Evolutionary conservation across 2,888 invertebrate species (phyloP), one percentile per base, ranked within the genome.

Genomic region (Rhorus exstirpatorius): DNA sequence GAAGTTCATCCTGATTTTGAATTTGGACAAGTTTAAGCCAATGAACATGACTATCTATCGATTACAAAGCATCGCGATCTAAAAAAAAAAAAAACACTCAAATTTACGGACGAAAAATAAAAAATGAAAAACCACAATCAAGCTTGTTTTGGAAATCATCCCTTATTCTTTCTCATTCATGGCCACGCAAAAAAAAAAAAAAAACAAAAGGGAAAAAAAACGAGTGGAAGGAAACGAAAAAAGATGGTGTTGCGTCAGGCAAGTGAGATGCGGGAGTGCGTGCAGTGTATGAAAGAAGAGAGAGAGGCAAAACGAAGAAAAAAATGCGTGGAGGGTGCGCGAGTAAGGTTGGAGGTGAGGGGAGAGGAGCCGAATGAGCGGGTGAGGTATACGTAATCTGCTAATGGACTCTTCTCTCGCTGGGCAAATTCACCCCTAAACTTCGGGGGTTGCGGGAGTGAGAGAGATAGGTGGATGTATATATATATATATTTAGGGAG

Each of bases 301-400:
- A 31, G 65, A 72, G 26, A 41, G 67, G 14, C 58, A 35, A 17
- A 21, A 41, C 44, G 44, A 65, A 67, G n/a, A 55, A 53, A 24
- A 12, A 14, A 31, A 53, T 49, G 24, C 24, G 58, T 55, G 72
- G 41, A 60, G 58, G 49, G 65, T 55, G 51, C 60, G 41, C 61
- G 24, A 38, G 71, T 10, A 87, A 17, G 31, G 17, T 4, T 10
- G 31, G 17, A 8, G 87, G 83, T 84, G 86, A 86, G 86, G 86
- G 84, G 85, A 76, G 77, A 67, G 89, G 87, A 88, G 90, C 87
- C 88, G 91, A 91, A 91, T 88, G 90, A 10, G 8, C 87, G 89
- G 88, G 89, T 89, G 90, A 91, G 88, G 55, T 67, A 75, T 90
- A 91, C 91, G 92, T 92, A 93, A 92, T 93, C 92, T 92, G 92